These are phyloP conservation scores for Gorilla gorilla DNA, from an alignment of 2,113 vertebrate genomes.

Conservation along the genomic window DNA sequence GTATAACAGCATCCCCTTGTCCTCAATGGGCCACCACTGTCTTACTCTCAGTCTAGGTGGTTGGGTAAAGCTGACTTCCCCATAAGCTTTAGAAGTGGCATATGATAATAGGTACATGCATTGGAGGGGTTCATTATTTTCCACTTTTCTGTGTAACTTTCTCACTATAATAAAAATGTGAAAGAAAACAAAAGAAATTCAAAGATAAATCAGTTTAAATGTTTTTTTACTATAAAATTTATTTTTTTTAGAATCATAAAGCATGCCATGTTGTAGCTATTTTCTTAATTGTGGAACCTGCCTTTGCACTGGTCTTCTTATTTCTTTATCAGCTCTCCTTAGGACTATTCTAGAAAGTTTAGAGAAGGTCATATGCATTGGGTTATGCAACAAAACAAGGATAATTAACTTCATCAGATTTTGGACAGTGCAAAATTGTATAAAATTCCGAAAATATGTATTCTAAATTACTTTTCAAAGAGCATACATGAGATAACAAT, in stretches of 20 bases:
- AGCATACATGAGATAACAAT: neutral
- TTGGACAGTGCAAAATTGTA: neutral
- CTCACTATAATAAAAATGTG: neutral
- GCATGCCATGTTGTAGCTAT: neutral
- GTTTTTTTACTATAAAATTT: too few species aligned
- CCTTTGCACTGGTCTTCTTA: neutral
- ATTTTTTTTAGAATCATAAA: neutral
- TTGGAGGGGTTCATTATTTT: neutral
- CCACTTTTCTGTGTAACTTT: neutral
- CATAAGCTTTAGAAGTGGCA: neutral
- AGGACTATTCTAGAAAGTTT: neutral
- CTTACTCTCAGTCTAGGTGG: neutral
- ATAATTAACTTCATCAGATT: neutral
- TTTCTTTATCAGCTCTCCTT: neutral
- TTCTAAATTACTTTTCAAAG: neutral
- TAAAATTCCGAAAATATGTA: neutral
- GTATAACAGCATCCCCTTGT: neutral
- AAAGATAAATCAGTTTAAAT: neutral
- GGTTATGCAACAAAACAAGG: neutral
- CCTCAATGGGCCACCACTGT: neutral
- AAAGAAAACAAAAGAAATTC: neutral
- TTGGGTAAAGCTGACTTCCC: neutral
- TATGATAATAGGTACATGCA: neutral
- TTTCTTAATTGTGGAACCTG: neutral
- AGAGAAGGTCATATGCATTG: neutral